phyloP scores from a whole-genome alignment of 2,797 vertebrate species.

The Anolis apletophallus region DNA sequence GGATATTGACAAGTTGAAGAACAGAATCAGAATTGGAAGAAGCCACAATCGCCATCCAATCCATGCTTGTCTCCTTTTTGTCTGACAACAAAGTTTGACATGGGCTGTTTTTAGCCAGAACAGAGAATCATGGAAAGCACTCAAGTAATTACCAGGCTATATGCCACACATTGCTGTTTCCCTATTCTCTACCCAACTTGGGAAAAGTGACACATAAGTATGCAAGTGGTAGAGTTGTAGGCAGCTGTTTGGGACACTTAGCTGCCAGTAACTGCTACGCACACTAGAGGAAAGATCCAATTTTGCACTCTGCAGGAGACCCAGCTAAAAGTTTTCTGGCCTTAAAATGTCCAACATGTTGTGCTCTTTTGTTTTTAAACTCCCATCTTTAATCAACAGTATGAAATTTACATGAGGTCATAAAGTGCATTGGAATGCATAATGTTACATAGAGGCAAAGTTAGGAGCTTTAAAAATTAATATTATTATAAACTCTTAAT shows the following conservation, averaged over 20 bases:
- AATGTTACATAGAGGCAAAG: slow-evolving; percentile 60
- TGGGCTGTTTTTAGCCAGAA: not conserved
- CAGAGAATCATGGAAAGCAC: slow-evolving; percentile 4
- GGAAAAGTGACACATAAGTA: not conserved
- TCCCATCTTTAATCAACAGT: slow-evolving; percentile 32
- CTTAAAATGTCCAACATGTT: slow-evolving; percentile 48
- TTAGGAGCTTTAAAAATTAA: slow-evolving; percentile 47
- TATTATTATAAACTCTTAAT: slow-evolving; percentile 59
- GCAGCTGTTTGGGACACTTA: slow-evolving; percentile 18
- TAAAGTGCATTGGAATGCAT: slow-evolving; percentile 53
- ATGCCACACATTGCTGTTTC: slow-evolving; percentile 9
- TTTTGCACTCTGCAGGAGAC: not conserved
- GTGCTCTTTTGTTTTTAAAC: slow-evolving; percentile 26
- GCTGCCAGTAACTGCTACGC: not conserved
- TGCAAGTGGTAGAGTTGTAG: not conserved
- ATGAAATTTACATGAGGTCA: slow-evolving; percentile 56
- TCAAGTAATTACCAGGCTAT: slow-evolving; percentile 17
- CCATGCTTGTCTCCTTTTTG: not conserved
- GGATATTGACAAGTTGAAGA: too few relatives aligned
- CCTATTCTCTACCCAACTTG: not conserved
- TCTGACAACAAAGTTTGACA: not conserved
- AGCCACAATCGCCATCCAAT: too few relatives aligned
- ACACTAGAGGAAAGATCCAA: not conserved
- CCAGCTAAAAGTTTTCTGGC: not conserved
- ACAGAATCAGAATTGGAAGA: too few relatives aligned